phyloP scores from a whole-genome alignment of 2,797 vertebrate species.

The Acrocephalus scirpaceus region DNA sequence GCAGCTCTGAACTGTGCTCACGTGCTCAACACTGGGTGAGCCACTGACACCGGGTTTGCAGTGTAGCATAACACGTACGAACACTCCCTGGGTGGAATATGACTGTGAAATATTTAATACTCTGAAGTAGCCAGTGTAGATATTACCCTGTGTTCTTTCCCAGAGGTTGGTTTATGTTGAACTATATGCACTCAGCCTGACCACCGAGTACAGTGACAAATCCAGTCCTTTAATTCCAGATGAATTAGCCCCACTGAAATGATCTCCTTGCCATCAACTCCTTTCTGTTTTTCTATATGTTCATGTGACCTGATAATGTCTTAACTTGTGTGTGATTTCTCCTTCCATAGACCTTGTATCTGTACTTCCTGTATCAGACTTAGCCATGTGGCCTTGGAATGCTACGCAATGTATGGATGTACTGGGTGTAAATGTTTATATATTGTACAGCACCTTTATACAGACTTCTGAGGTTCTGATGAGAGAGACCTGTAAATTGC shows the following conservation, averaged over 20 bases:
- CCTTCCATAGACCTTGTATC: slow-evolving; percentile 72
- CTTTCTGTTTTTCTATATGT: slow-evolving; percentile 49
- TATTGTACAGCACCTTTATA: slow-evolving; percentile 99
- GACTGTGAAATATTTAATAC: slow-evolving; percentile 61
- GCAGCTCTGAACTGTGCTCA: slow-evolving; percentile 7
- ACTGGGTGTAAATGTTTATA: slow-evolving; percentile 99
- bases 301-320: slow-evolving; percentile 67
- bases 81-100: neutral
- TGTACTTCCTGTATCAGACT: slow-evolving; percentile 71
- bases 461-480: slow-evolving; percentile 89
- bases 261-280: neutral
- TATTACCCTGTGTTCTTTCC: neutral
- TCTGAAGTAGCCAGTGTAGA: slow-evolving; percentile 48
- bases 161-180: slow-evolving; percentile 4
- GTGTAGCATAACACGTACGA: neutral
- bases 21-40: neutral
- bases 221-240: slow-evolving; percentile 8
- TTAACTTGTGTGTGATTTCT: slow-evolving; percentile 76
- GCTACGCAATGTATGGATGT: slow-evolving; percentile 82
- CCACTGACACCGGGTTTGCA: neutral
- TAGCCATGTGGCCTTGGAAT: slow-evolving; percentile 91
- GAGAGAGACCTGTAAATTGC: slow-evolving; percentile 94
- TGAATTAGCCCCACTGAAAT: slow-evolving; percentile 47
- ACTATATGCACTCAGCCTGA: slow-evolving; percentile 5
- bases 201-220: slow-evolving; percentile 25